Evolutionary conservation across 2,797 vertebrate genomes (phyloP).

Genomic region (Chanos chanos): DNA sequence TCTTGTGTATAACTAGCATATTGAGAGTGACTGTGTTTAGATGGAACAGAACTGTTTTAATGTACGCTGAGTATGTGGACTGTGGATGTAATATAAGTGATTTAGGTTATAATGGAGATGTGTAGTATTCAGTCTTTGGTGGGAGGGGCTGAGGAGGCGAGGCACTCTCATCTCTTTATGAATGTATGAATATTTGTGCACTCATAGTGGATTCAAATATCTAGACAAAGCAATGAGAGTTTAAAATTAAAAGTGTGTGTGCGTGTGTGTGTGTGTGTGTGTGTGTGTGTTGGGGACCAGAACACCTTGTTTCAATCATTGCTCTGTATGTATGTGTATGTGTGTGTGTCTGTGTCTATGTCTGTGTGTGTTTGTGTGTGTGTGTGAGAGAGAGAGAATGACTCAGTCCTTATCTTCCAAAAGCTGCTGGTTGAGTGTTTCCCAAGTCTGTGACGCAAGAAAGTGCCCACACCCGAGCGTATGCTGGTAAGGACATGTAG

Average conservation of each 20-base stretch:
- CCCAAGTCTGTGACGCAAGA: slow-evolving; percentile 22
- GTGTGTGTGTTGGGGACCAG: too few relatives aligned
- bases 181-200: slow-evolving; percentile 18
- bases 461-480: slow-evolving; percentile 23
- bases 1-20: too few relatives aligned
- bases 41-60: too few relatives aligned
- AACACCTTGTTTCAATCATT: too few relatives aligned
- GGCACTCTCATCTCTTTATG: slow-evolving; percentile 14
- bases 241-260: slow-evolving; percentile 13
- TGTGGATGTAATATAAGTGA: too few relatives aligned
- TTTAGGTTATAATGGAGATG: too few relatives aligned
- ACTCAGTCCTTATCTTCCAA: too few relatives aligned
- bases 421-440: slow-evolving; percentile 20
- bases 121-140: too few relatives aligned
- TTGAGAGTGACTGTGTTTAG: too few relatives aligned
- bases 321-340: neutral
- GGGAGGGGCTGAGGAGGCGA: too few relatives aligned
- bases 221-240: slow-evolving; percentile 3
- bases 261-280: neutral
- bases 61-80: too few relatives aligned
- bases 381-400: neutral
- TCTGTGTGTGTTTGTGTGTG: neutral
- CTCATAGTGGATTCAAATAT: slow-evolving; percentile 21
- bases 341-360: slow-evolving; percentile 41
- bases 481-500: slow-evolving; percentile 20